phyloP scores from a whole-genome alignment of 2,888 invertebrate genomes.

The Cataglyphis altisquamis region DNA sequence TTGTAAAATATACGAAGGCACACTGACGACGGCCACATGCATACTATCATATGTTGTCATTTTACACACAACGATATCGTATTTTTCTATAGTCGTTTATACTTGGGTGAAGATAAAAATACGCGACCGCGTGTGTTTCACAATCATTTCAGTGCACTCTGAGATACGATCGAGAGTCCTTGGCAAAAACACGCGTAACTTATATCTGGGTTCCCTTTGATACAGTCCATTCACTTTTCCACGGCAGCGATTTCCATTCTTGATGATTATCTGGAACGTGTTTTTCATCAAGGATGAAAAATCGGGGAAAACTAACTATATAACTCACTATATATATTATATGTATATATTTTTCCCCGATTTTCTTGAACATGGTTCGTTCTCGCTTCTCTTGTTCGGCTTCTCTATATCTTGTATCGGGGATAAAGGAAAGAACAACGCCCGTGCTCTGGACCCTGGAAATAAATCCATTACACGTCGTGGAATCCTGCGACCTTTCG shows the following conservation, averaged over 20 bases:
- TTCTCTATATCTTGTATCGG: conserved; percentile 23
- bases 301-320: background rate
- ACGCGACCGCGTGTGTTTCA: background rate
- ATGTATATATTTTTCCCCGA: conserved; percentile 26
- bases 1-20: background rate
- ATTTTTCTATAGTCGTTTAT: conserved; percentile 8
- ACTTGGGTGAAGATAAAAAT: background rate
- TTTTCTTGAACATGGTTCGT: background rate
- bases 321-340: background rate
- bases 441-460: conserved; percentile 26
- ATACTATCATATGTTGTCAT: background rate
- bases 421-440: conserved; percentile 48
- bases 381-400: conserved; percentile 11
- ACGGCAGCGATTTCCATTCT: conserved; percentile 21
- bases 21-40: background rate
- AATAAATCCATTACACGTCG: conserved; percentile 47
- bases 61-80: background rate
- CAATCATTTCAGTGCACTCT: background rate
- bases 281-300: conserved; percentile 11
- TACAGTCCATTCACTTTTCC: conserved; percentile 25
- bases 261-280: conserved; percentile 54
- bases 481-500: conserved; percentile 30
- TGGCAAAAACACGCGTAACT: conserved; percentile 15
- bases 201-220: background rate
- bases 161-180: conserved; percentile 29